Evolutionary conservation across 2,888 invertebrate genomes (phyloP), one percentile per base, ranked within the genome.

Genomic region (Elgonia sp.): DNA sequence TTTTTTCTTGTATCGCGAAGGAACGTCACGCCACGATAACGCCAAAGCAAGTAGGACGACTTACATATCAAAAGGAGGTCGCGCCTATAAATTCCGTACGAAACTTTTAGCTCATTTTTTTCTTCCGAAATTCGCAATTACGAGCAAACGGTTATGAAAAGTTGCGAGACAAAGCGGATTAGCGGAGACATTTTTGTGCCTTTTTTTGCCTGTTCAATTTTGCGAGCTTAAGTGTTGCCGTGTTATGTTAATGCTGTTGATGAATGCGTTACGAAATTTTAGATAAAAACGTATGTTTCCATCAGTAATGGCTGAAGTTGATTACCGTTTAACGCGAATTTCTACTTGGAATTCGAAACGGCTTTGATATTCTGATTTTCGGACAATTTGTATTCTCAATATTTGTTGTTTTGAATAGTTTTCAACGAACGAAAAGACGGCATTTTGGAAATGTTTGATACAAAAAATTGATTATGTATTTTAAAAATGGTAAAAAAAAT

Each of bases 11-110:
- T 55, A 76, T 79, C 73, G 60, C 70, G 62, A 69, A 81, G 70
- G 63, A 79, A 83, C 87, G 84, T 87, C 84, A 84, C 69, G 81
- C 69, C 72, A 81, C 76, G 84, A 84, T 87, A 87, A 70, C 84
- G 39, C 72, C 57, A 39, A 75, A 81, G 76, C 72, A 88, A 88
- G 87, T 88, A 73, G 84, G 82, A 84, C 87, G 73, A 81, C 75
- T 76, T 76, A 55, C 76, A 60, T 80, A 84, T 70, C 65, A 55
- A 65, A 87, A 84, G 87, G 72, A 81, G 84, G 80, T 81, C 80
- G 70, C 50, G 20, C 67, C 63, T 83, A 60, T 76, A 70, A 84
- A 84, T 80, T 69, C 79, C 76, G 57, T n/a, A 76, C 75, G 76
- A 81, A 86, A 77, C 62, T 75, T 73, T 57, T 29, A 50, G 21